Percentiles rank a stretch among this genome's conserved stretches.
Conservation (phyloP, 1,140 invertebrate species). For the Drosophila rhopaloa region DNA sequence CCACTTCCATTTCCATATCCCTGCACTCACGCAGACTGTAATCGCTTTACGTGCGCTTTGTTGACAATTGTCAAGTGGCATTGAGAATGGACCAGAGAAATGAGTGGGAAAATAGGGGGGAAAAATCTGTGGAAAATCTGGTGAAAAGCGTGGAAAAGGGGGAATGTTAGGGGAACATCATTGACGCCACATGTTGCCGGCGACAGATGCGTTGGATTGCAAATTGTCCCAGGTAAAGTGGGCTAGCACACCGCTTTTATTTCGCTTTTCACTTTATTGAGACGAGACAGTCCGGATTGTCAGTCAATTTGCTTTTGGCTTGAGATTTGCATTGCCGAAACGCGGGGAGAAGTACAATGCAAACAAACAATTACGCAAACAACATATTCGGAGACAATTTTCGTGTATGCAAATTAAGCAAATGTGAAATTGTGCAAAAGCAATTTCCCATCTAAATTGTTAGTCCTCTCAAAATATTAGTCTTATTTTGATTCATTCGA, state of each 20-base stretch:
- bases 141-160: not conserved
- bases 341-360: not conserved
- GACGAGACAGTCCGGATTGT: slow-evolving; percentile 17
- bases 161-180: slow-evolving; percentile 34
- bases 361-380: slow-evolving; percentile 29
- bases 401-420: slow-evolving; percentile 30
- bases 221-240: slow-evolving; percentile 45
- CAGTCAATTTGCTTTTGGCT: slow-evolving; percentile 38
- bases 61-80: slow-evolving; percentile 58
- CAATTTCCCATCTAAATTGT: slow-evolving; percentile 23
- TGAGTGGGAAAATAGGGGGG: slow-evolving; percentile 5
- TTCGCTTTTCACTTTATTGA: slow-evolving; percentile 41
- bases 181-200: slow-evolving; percentile 55
- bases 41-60: slow-evolving; percentile 65
- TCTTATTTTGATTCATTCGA: slow-evolving; percentile 14
- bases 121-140: not conserved
- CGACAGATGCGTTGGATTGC: slow-evolving; percentile 53
- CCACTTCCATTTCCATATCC: slow-evolving; percentile 39
- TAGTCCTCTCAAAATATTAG: slow-evolving; percentile 21
- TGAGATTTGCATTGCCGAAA: not conserved
- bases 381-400: slow-evolving; percentile 28
- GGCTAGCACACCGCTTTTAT: not conserved
- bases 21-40: slow-evolving; percentile 58
- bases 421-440: slow-evolving; percentile 32
- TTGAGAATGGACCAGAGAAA: not conserved